Evolutionary conservation across 2,113 vertebrate genomes (phyloP), one percentile per base, ranked within the genome.

Genomic region (Plotosus lineatus): DNA sequence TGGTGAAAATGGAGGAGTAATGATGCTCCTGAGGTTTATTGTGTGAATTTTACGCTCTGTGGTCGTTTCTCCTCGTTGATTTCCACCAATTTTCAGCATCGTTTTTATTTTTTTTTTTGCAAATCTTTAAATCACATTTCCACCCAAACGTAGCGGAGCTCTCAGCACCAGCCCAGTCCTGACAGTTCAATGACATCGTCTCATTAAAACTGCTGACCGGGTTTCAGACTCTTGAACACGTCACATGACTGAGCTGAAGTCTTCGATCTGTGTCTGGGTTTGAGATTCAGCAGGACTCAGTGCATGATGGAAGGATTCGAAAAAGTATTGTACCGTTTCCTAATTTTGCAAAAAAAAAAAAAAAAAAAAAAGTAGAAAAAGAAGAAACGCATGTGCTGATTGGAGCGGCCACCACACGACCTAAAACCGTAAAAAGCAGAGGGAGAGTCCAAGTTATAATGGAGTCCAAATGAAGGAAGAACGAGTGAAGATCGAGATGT

Each of bases 141-240:
- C 44, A 61, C 36, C 21, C n/a, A 36, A 12, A 69, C 26, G n/a
- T 19, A 48, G 55, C 31, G 14, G 55, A 19, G 77, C 63, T 8
- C 48, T n/a, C 58, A 74, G 4, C 14, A 6, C 44, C 23, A 46
- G 38, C 65, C 12, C 23, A 3, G 23, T 3, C 10, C 68, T 80
- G 78, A 31, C 44, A 63, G 56, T 21, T 15, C 14, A 60, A 48
- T 44, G 42, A 50, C 50, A 38, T 17, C 12, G 11, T 55, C 68
- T 50, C 23, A 12, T 80, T 80, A 63, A 74, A 80, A 63, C 21
- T 46, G 44, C 51, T 14, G 12, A 23, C 33, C 71, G 36, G 21
- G 69, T 50, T 40, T 48, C 56, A 48, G 48, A 42, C 28, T 15
- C 42, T 44, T 68, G 58, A 61, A 15, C 15, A 14, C 15, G 3